These are phyloP conservation scores for Campoplex capitator DNA, from an alignment of 2,888 invertebrate genomes.

Conservation along the genomic window DNA sequence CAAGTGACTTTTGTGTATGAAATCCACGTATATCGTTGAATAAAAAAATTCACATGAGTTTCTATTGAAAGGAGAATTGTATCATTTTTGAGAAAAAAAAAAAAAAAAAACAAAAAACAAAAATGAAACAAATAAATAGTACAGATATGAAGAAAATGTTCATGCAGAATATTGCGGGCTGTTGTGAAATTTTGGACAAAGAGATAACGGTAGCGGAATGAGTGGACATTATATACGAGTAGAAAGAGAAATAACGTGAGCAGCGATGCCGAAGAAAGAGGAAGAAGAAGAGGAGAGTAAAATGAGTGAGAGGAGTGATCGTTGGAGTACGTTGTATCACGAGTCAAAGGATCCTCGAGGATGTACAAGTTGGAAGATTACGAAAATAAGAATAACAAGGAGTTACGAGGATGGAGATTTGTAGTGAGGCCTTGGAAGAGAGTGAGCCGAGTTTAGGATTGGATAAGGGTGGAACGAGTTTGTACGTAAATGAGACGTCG, in stretches of 20 bases:
- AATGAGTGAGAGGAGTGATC: not conserved
- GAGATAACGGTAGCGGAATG: not conserved
- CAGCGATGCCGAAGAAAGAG: not conserved
- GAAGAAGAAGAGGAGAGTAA: not conserved
- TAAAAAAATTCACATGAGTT: not conserved
- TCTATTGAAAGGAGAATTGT: not conserved
- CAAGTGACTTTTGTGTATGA: not conserved
- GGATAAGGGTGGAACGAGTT: conserved; percentile 16
- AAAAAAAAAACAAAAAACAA: not conserved
- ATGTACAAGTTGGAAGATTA: conserved; percentile 4
- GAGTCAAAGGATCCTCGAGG: conserved; percentile 11
- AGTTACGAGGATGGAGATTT: conserved; percentile 76
- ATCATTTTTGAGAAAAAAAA: not conserved
- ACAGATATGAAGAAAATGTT: not conserved
- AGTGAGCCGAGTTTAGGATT: conserved; percentile 71
- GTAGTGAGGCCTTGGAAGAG: conserved; percentile 76
- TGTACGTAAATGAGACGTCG: conserved; percentile 17
- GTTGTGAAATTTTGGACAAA: not conserved
- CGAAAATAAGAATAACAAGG: conserved; percentile 43
- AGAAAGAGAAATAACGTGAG: not conserved
- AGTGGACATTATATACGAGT: not conserved
- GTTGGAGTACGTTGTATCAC: conserved; percentile 9
- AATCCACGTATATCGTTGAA: not conserved
- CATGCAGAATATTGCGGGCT: not conserved
- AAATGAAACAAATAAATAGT: not conserved